Evolutionary conservation across 2,113 vertebrate species (phyloP).

Genomic region (Clarias gariepinus): DNA sequence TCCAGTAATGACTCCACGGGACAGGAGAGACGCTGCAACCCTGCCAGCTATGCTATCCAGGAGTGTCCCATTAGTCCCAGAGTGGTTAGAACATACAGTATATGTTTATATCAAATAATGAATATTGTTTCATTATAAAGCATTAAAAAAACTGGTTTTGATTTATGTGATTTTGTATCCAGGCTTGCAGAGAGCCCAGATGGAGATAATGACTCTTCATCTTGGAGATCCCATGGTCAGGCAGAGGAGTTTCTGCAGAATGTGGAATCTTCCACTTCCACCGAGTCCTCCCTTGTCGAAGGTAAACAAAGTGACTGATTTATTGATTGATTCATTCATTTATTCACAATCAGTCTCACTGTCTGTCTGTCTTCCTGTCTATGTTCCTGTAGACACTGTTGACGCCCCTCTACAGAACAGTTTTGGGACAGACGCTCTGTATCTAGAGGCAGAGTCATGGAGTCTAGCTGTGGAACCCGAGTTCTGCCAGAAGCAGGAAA

Average conservation of each 20-base stretch:
- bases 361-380: conserved; percentile 10
- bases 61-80: conserved; percentile 72
- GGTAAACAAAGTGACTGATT: conserved; percentile 69
- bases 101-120: too few relatives aligned
- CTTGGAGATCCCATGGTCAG: conserved; percentile 70
- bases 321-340: too few relatives aligned
- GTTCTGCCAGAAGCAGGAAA: conserved; percentile 87
- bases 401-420: conserved; percentile 78
- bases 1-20: conserved; percentile 67
- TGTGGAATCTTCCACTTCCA: conserved; percentile 77
- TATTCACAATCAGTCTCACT: too few relatives aligned
- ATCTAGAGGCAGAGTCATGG: conserved; percentile 93
- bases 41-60: conserved; percentile 68
- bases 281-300: conserved; percentile 81
- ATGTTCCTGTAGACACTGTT: conserved; percentile 74
- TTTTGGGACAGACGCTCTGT: conserved; percentile 75
- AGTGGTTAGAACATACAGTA: conserved; percentile 73
- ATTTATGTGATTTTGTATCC: conserved; percentile 32
- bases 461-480: conserved; percentile 83
- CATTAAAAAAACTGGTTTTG: background rate
- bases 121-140: background rate
- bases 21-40: conserved; percentile 70
- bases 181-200: conserved; percentile 73
- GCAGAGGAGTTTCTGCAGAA: conserved; percentile 82
- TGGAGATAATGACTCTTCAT: conserved; percentile 70